These are phyloP conservation scores for Epizoanthus rinbou DNA, from an alignment of 92 coral and sea anemone species.

Conservation along the genomic window DNA sequence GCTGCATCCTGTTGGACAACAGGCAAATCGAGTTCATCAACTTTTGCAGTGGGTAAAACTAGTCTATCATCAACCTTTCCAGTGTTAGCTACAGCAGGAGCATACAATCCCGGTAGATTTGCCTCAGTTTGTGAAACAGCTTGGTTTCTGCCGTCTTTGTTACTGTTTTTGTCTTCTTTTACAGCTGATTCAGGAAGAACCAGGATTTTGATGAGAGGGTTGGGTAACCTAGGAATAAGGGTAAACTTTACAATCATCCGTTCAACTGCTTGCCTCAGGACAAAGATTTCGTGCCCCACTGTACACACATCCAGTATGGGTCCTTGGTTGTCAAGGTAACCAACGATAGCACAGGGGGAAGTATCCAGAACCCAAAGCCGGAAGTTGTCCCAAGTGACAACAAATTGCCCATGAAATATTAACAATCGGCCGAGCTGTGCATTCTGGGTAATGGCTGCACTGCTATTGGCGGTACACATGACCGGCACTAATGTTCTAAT, in stretches of 20 bases:
- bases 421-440: slow-evolving; percentile 78
- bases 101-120: neutral
- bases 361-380: slow-evolving; percentile 92
- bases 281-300: slow-evolving; percentile 86
- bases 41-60: neutral
- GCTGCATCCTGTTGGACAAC: neutral
- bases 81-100: neutral
- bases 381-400: slow-evolving; percentile 84
- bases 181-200: slow-evolving; percentile 31
- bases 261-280: slow-evolving; percentile 76
- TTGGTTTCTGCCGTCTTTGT: neutral
- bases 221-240: slow-evolving; percentile 74
- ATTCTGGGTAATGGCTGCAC: slow-evolving; percentile 51
- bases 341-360: slow-evolving; percentile 79
- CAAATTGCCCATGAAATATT: slow-evolving; percentile 80
- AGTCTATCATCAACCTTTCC: neutral
- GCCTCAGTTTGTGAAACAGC: neutral
- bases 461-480: slow-evolving; percentile 42
- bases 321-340: slow-evolving; percentile 80
- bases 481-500: slow-evolving; percentile 64
- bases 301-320: slow-evolving; percentile 84
- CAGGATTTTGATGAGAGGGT: slow-evolving; percentile 65
- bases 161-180: slow-evolving; percentile 32
- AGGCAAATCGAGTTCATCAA: neutral
- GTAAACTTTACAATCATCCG: slow-evolving; percentile 67